Evolutionary conservation across 2,113 vertebrate genomes (phyloP), one percentile per base, ranked within the genome.

Genomic region (Corythornis madagascariensis): DNA sequence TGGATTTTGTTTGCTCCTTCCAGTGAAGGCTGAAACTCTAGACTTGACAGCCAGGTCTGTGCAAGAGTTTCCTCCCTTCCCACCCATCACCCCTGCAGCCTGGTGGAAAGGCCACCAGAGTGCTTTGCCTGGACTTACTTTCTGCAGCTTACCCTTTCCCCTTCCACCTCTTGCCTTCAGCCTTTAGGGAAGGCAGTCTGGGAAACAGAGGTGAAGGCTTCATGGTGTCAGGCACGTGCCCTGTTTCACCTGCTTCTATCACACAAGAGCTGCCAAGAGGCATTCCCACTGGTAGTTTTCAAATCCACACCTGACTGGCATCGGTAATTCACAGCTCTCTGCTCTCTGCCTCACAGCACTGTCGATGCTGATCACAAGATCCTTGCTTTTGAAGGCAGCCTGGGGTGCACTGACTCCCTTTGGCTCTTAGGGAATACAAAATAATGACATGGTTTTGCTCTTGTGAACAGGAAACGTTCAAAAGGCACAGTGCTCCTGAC

Each of bases 401-500:
- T 76, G 57, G 50, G 63, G 26, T 73, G 42, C 50, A 86, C 84
- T 85, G 60, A 76, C 82, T 94, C 67, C 87, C 90, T 93, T 83
- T 92, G 93, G 87, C 57, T 84, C 83, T 59, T 78, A 67, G 83
- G 63, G 92, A 96, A 90, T 81, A 92, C 80, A 82, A 88, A 94
- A 91, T 33, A 74, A 72, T 70, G 38, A 77, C 22, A 26, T 11
- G 7, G 4, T 50, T 82, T 38, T 78, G 86, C 33, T 57, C 90
- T 42, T 84, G 52, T 75, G 61, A 92, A 93, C 17, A 7, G 40
- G 42, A 92, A 77, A 67, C 63, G 18, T 45, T 89, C 66, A 92
- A 84, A 91, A 90, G 57, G 89, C 64, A n/a, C 31, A 28, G 53
- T 16, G 31, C 18, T 77, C 52, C 79, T 82, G 61, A 92, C 84